Evolutionary conservation across 2,797 vertebrate genomes (phyloP).

Genomic region (Paramormyrops hopkinsi): DNA sequence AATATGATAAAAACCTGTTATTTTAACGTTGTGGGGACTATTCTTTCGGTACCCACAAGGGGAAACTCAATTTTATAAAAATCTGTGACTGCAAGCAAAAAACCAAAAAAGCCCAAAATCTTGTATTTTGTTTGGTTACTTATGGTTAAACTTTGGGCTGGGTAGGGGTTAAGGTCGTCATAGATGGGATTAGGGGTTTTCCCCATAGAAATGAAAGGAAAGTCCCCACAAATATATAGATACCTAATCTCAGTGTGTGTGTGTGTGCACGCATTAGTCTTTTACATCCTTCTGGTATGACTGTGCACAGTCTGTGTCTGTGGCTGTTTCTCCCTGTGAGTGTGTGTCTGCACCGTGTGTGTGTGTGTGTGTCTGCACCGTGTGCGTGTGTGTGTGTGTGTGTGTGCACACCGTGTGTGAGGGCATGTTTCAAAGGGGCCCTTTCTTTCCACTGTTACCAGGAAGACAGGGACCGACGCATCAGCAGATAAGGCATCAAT

Average conservation of each 20-base stretch:
- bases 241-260: background rate
- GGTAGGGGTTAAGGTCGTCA: background rate
- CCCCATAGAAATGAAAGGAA: background rate
- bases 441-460: background rate
- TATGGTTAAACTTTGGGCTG: background rate
- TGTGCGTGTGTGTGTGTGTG: too few relatives aligned
- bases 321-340: background rate
- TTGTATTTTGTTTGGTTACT: background rate
- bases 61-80: background rate
- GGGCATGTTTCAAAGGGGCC: background rate
- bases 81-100: background rate
- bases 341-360: background rate
- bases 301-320: background rate
- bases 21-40: background rate
- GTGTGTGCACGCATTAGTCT: background rate
- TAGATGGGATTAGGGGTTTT: background rate
- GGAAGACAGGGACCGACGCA: constrained; percentile 35
- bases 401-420: background rate
- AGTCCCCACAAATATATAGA: background rate
- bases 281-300: background rate
- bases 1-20: background rate
- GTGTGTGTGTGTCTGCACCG: background rate
- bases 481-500: constrained; percentile 41
- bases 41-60: background rate
- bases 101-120: background rate